Evolutionary conservation across 2,888 invertebrate genomes (phyloP).

Genomic region (Oscheius sp.): DNA sequence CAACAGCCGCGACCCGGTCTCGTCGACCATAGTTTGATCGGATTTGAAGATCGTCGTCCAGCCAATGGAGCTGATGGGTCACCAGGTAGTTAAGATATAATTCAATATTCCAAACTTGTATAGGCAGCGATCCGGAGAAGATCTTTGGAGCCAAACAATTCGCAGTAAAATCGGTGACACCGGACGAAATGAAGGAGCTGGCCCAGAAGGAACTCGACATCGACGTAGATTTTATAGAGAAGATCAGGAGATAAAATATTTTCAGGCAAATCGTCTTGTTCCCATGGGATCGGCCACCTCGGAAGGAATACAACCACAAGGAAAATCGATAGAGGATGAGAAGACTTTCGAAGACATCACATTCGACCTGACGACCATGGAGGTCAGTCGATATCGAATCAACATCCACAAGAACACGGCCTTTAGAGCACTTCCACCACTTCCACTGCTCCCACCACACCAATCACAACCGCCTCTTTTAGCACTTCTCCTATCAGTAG

Average conservation of each 20-base stretch:
- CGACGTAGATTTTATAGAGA: not conserved
- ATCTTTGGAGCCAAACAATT: slow-evolving; percentile 47
- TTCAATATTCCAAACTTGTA: not conserved
- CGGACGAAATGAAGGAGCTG: slow-evolving; percentile 20
- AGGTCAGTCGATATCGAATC: not conserved
- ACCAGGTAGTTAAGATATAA: not conserved
- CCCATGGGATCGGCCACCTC: not conserved
- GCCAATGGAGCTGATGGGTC: slow-evolving; percentile 25
- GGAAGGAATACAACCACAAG: not conserved
- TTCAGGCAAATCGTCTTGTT: slow-evolving; percentile 25
- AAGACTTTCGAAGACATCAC: slow-evolving; percentile 24
- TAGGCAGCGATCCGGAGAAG: slow-evolving; percentile 45
- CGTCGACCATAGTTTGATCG: slow-evolving; percentile 22
- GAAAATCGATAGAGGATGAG: not conserved
- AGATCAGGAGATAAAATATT: not conserved
- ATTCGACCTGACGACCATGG: not conserved
- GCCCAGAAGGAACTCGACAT: not conserved
- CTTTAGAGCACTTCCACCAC: not conserved
- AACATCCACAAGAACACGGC: not conserved
- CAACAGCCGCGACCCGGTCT: not conserved
- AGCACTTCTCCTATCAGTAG: slow-evolving; percentile 30
- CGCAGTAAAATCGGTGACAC: slow-evolving; percentile 37
- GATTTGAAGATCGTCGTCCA: slow-evolving; percentile 21
- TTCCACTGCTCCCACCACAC: slow-evolving; percentile 30
- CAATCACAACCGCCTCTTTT: slow-evolving; percentile 16